A percentile compares a stretch with the other conserved stretches of the same genome.
Conservation (phyloP, 2,113 vertebrate genomes). For the Tringa solitaria region DNA sequence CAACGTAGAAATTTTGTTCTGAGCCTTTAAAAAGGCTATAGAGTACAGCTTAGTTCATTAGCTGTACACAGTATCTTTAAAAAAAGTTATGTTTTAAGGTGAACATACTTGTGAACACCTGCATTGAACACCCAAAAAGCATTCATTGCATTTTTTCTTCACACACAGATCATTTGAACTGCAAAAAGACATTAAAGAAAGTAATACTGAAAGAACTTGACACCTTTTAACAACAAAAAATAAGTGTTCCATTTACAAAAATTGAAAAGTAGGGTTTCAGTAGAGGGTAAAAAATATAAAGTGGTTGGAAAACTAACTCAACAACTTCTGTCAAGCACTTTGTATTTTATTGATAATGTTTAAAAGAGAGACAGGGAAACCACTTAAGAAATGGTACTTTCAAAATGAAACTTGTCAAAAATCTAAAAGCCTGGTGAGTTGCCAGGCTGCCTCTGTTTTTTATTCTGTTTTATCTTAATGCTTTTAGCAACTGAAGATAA, state of each 20-base stretch:
- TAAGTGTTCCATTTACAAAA: slow-evolving; percentile 43
- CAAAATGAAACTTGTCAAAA: slow-evolving; percentile 2
- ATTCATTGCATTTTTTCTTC: not conserved
- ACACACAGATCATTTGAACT: not conserved
- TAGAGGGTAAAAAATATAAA: not conserved
- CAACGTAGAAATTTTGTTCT: not conserved
- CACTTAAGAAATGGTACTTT: not conserved
- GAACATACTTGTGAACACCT: not conserved
- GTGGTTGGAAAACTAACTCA: slow-evolving; percentile 5
- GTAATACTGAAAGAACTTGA: slow-evolving; percentile 24
- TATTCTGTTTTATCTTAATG: slow-evolving; percentile 2
- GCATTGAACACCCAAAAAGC: not conserved
- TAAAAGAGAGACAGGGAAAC: not conserved
- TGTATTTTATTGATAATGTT: not conserved
- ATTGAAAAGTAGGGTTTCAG: slow-evolving; percentile 10
- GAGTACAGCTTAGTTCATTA: not conserved
- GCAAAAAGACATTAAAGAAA: slow-evolving; percentile 1
- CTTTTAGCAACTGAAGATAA: slow-evolving; percentile 11
- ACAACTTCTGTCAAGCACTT: not conserved
- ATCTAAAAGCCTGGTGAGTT: not conserved
- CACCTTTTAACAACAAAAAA: slow-evolving; percentile 51
- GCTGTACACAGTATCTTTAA: not conserved
- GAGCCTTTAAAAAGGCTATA: not conserved
- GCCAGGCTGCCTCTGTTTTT: not conserved
- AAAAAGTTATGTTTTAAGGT: not conserved